A percentile compares a stretch with the other conserved stretches of the same genome.
phyloP scores from a whole-genome alignment of 2,888 invertebrate species.

The Ceratothoa steindachneri region DNA sequence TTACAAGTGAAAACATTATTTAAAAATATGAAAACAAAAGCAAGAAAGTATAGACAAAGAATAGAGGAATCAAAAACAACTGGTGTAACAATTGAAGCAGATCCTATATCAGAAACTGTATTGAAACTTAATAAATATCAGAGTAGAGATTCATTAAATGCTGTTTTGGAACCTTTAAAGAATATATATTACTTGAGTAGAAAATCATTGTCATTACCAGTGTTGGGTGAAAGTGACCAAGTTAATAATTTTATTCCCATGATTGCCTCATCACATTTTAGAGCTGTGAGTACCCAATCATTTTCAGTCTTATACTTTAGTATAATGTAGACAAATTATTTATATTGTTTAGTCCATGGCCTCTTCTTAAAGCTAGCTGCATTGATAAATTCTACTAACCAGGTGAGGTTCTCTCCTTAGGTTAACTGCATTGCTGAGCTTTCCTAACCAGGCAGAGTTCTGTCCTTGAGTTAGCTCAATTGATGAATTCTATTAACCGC shows the following conservation, averaged over 20 bases:
- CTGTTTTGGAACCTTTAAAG: not conserved
- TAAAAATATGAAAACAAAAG: constrained; percentile 3
- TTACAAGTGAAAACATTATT: not conserved
- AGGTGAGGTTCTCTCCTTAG: no score
- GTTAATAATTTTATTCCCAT: not conserved
- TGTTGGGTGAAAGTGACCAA: not conserved
- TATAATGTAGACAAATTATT: no score
- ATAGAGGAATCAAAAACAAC: not conserved
- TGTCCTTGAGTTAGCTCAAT: no score
- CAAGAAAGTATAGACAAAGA: not conserved
- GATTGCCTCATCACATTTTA: no score
- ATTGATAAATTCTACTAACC: no score
- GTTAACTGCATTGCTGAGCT: no score
- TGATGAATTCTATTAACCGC: no score
- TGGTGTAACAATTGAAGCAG: not conserved
- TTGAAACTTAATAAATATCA: not conserved
- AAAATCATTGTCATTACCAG: not conserved
- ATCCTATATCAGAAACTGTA: not conserved
- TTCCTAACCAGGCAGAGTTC: no score
- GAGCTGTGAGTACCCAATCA: no score
- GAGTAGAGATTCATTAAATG: not conserved
- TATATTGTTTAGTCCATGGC: no score
- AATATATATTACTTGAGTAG: not conserved
- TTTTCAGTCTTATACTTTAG: no score
- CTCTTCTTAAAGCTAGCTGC: no score